Evolutionary conservation across 2,888 invertebrate species (phyloP), one percentile per base, ranked within the genome.

Genomic region (Parasteatoda lunata): DNA sequence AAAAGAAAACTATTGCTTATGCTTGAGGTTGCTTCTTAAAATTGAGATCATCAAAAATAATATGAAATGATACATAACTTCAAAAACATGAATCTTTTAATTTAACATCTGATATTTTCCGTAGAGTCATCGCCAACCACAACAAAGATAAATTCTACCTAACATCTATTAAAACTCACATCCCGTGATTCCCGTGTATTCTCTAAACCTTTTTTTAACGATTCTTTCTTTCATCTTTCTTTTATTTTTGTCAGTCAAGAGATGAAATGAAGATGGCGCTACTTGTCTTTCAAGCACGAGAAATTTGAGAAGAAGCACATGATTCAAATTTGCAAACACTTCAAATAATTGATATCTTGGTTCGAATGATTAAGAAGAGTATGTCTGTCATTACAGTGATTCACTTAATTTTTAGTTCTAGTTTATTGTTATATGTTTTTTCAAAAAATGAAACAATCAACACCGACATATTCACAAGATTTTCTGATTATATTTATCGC

Each of bases 401-500:
- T 48, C 82, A 83, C 52, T 49, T 83, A 59, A 51, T 79, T 48
- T 49, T 88, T 54, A 79, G 75, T 49, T 88, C 78, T n/a, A 54
- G 75, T 47, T 49, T 88, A 11, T 52, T 88, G 3, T 30, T 88
- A 8, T 88, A 54, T 59, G 75, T 64, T 59, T 11, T 83, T 5
- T 79, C 88, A 6, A 69, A 71, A 6, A 66, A 82, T 70, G 75
- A 54, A 52, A 15, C 65, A 3, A 45, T 65, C 5, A 64, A 51
- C 11, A 79, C 52, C 13, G 82, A 87, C 11, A 15, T 79, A 5
- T 76, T 77, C 15, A 51, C 73, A 8, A 69, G 13, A 90, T 94
- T 94, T 89, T 91, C 93, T 76, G 91, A 93, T 48, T 94, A 94
- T 89, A 91, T 94, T 13, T 89, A 91, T 90, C 92, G 93, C 90